Base-by-base conservation (phyloP, 2,113 vertebrate genomes). In the Heterocephalus glaber region DNA sequence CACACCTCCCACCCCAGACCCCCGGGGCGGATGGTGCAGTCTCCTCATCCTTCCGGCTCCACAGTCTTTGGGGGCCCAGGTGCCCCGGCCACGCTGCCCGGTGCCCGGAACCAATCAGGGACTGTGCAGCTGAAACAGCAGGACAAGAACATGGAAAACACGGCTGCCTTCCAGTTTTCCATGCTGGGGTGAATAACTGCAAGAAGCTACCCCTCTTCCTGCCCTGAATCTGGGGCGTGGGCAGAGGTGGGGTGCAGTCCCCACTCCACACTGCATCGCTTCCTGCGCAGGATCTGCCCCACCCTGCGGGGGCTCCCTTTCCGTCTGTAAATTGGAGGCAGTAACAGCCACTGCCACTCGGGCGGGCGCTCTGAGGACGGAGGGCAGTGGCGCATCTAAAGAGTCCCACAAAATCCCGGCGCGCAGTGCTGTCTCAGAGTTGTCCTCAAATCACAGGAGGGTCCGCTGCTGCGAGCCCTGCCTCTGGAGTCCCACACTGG, bases 1-100 rank as follows among this genome's bases (percentile, higher is more conserved):
- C 54, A 68, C 10, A 8, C 13, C 33, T 2, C 3, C 10, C 0
- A 1, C 0, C 80, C 33, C 47, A 33, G 35, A 22, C 28, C 17
- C 5, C 4, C n/a, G 2, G 33, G 4, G n/a, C n/a, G n/a, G n/a
- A n/a, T n/a, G n/a, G n/a, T n/a, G n/a, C n/a, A n/a, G 11, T 12
- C 41, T n/a, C 10, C 20, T 24, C 5, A 28, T 10, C 82, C 30
- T 13, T 9, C 3, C 30, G 54, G 61, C 41, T n/a, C 66, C 24
- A 38, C 2, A 9, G 54, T 24, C 33, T 16, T 44, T 49, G 20
- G 3, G 54, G 66, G 7, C 20, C 61, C 47, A 5, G 74, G 30
- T 11, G 11, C 63, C 2, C 47, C 61, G 63, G 35, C 7, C 24
- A 86, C 22, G 28, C 41, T 82, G 35, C 5, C 33, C 2, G 0